phyloP scores from a whole-genome alignment of 2,888 invertebrate species.

The Acrobasis suavella region DNA sequence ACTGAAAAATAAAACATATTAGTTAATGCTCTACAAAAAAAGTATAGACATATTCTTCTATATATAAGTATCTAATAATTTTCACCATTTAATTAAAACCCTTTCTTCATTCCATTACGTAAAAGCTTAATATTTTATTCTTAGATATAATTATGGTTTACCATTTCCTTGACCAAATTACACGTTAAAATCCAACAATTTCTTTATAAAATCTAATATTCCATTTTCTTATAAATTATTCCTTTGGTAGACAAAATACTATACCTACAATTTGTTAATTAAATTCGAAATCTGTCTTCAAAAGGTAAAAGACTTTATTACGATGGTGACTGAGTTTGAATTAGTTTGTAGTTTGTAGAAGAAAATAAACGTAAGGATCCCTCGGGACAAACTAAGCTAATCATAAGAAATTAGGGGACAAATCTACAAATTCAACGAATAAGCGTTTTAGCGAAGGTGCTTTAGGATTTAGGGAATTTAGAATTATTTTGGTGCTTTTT shows the following conservation, averaged over 20 bases:
- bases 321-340: not conserved
- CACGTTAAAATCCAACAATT: conserved; percentile 22
- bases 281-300: conserved; percentile 22
- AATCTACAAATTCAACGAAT: conserved; percentile 23
- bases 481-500: not conserved
- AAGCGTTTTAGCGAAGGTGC: conserved; percentile 17
- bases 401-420: conserved; percentile 28
- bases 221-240: conserved; percentile 29
- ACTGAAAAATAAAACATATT: no score
- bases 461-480: conserved; percentile 22
- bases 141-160: not conserved
- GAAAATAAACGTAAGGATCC: conserved; percentile 13
- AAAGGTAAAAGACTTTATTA: conserved; percentile 6
- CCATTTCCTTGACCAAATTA: conserved; percentile 9
- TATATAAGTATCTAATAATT: no score
- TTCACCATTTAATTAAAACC: no score
- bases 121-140: not conserved
- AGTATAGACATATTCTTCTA: no score
- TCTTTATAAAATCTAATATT: conserved; percentile 26
- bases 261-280: conserved; percentile 31
- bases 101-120: not conserved
- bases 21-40: no score
- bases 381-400: conserved; percentile 23
- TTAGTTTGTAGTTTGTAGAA: conserved; percentile 19
- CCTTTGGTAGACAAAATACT: conserved; percentile 27